These are phyloP conservation scores for Biston betularia DNA, from an alignment of 2,888 invertebrate species.

Conservation along the genomic window DNA sequence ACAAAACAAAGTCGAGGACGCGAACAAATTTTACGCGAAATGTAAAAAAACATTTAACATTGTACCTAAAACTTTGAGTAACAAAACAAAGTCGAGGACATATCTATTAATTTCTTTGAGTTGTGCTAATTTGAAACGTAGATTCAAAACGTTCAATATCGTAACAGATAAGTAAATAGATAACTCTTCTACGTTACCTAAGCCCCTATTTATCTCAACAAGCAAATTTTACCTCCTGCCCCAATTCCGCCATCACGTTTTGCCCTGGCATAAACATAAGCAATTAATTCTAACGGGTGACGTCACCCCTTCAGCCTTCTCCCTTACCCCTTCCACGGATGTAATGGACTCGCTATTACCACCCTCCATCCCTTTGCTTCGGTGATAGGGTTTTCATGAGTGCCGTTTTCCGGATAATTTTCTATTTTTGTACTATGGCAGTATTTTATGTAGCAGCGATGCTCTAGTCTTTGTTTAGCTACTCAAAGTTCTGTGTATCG, in stretches of 20 bases:
- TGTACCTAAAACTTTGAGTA: too few species aligned
- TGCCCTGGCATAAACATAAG: slow-evolving; percentile 69
- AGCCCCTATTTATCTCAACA: slow-evolving; percentile 4
- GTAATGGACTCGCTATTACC: slow-evolving; percentile 25
- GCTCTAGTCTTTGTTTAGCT: too few species aligned
- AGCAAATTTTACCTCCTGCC: slow-evolving; percentile 33
- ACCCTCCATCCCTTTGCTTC: slow-evolving; percentile 39
- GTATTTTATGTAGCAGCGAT: too few species aligned
- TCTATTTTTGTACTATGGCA: neutral
- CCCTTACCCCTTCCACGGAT: slow-evolving; percentile 45
- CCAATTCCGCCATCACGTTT: slow-evolving; percentile 73
- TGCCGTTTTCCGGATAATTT: neutral
- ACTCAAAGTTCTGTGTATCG: too few species aligned
- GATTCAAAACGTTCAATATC: too few species aligned
- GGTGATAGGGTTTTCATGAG: slow-evolving; percentile 24
- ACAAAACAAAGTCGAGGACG: too few species aligned
- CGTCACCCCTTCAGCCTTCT: slow-evolving; percentile 57
- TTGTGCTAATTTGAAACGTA: too few species aligned
- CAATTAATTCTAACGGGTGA: slow-evolving; percentile 83
- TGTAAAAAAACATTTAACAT: too few species aligned
- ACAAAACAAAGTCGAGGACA: too few species aligned
- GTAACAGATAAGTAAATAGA: neutral
- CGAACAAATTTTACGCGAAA: too few species aligned
- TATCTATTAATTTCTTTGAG: too few species aligned
- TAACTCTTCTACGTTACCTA: neutral